Evolutionary conservation across 2,888 invertebrate species (phyloP).

Genomic region (Choreutis nemorana): DNA sequence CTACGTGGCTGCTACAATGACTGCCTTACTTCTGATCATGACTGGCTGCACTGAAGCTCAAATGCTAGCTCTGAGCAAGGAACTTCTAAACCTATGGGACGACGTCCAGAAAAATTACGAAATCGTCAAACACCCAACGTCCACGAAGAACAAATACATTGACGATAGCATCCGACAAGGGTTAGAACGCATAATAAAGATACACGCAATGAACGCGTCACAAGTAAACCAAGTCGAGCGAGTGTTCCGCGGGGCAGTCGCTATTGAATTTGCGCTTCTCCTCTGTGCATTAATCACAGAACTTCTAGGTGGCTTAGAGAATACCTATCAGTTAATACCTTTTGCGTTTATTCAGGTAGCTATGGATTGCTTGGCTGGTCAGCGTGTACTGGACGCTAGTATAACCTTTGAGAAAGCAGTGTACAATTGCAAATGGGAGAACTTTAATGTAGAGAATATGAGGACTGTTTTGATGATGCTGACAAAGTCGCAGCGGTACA

Average conservation of each 20-base stretch:
- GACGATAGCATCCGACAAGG: slow-evolving; percentile 15
- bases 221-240: slow-evolving; percentile 18
- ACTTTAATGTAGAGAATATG: slow-evolving; percentile 29
- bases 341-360: slow-evolving; percentile 19
- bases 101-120: slow-evolving; percentile 10
- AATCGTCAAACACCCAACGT: neutral
- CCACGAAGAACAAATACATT: neutral
- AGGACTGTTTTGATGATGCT: slow-evolving; percentile 30
- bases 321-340: slow-evolving; percentile 25
- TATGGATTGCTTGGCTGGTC: slow-evolving; percentile 36
- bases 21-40: slow-evolving; percentile 24
- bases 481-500: slow-evolving; percentile 29
- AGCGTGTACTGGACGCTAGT: slow-evolving; percentile 33
- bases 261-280: slow-evolving; percentile 21
- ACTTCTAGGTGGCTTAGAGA: slow-evolving; percentile 25
- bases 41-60: slow-evolving; percentile 33
- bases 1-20: slow-evolving; percentile 23
- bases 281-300: slow-evolving; percentile 19
- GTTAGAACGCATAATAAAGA: slow-evolving; percentile 16
- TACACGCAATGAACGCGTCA: slow-evolving; percentile 18
- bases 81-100: slow-evolving; percentile 23
- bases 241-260: slow-evolving; percentile 22
- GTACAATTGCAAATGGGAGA: slow-evolving; percentile 40
- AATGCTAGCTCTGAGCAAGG: slow-evolving; percentile 28
- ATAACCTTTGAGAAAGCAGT: slow-evolving; percentile 26